phyloP scores from a whole-genome alignment of 2,888 invertebrate genomes.

The Mimumesa dahlbomi region DNA sequence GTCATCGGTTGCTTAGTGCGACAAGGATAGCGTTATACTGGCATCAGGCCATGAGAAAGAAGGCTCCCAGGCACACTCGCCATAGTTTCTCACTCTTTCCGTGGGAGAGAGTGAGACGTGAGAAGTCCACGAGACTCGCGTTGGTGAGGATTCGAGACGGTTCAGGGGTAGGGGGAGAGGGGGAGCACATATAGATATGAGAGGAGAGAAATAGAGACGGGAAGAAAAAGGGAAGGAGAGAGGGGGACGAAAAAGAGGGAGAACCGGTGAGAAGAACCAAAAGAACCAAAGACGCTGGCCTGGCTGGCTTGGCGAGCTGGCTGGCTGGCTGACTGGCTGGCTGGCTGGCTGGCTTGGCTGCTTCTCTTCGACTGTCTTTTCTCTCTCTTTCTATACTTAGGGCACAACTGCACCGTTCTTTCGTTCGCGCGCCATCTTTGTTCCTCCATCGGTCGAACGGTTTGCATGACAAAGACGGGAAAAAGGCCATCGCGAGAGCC shows the following conservation, averaged over 20 bases:
- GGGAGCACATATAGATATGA: conserved; percentile 28
- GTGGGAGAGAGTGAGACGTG: conserved; percentile 36
- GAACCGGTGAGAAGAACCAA: conserved; percentile 65
- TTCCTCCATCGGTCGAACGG: conserved; percentile 7
- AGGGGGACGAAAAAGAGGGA: conserved; percentile 26
- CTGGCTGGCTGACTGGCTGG: conserved; percentile 41
- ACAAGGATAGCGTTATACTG: conserved; percentile 53
- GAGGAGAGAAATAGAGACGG: conserved; percentile 33
- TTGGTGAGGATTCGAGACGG: conserved; percentile 12
- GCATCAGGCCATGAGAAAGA: conserved; percentile 70
- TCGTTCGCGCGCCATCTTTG: conserved; percentile 16
- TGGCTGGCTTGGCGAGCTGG: conserved; percentile 40
- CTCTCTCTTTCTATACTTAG: conserved; percentile 37
- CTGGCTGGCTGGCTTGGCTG: conserved; percentile 40
- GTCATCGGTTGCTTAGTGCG: conserved; percentile 64
- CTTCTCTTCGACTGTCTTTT: conserved; percentile 28
- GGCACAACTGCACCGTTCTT: conserved; percentile 13
- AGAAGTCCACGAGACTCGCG: conserved; percentile 33
- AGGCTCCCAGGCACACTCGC: conserved; percentile 52
- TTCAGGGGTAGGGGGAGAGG: neutral
- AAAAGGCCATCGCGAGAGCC: conserved; percentile 60
- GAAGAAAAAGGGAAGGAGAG: conserved; percentile 28
- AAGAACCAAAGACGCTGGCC: conserved; percentile 53
- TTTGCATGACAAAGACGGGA: conserved; percentile 65
- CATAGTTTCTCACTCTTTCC: neutral